phyloP scores from a whole-genome alignment of 2,797 vertebrate genomes.

The Acanthopagrus latus region DNA sequence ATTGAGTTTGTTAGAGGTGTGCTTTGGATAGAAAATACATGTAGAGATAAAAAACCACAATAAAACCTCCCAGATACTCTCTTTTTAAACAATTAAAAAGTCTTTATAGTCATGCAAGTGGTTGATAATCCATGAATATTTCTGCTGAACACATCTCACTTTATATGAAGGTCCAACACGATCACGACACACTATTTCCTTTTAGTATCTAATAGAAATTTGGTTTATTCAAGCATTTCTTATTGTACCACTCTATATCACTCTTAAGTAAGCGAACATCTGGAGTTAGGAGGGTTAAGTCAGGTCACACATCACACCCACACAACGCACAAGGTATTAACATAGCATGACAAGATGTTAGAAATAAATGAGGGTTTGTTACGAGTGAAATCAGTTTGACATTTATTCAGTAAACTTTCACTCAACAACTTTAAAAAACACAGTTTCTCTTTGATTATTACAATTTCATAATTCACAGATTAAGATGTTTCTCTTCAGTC shows the following conservation, averaged over 20 bases:
- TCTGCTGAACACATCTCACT: too few relatives aligned
- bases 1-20: too few relatives aligned
- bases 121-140: too few relatives aligned
- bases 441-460: background rate
- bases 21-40: too few relatives aligned
- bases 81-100: too few relatives aligned
- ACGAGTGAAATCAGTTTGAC: background rate
- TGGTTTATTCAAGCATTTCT: background rate
- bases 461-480: background rate
- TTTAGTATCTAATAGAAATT: background rate
- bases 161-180: too few relatives aligned
- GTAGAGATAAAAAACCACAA: too few relatives aligned
- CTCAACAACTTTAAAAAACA: background rate
- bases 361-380: background rate
- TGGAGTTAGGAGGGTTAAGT: constrained; percentile 13
- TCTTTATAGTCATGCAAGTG: too few relatives aligned
- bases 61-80: too few relatives aligned
- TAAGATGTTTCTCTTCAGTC: background rate
- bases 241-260: background rate
- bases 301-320: constrained; percentile 12
- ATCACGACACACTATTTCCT: background rate
- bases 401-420: constrained; percentile 28
- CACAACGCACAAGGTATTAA: background rate
- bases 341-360: background rate
- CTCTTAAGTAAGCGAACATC: constrained; percentile 5